These are phyloP conservation scores for Eutolmus rufibarbis DNA, from an alignment of 2,888 invertebrate genomes.

Conservation along the genomic window DNA sequence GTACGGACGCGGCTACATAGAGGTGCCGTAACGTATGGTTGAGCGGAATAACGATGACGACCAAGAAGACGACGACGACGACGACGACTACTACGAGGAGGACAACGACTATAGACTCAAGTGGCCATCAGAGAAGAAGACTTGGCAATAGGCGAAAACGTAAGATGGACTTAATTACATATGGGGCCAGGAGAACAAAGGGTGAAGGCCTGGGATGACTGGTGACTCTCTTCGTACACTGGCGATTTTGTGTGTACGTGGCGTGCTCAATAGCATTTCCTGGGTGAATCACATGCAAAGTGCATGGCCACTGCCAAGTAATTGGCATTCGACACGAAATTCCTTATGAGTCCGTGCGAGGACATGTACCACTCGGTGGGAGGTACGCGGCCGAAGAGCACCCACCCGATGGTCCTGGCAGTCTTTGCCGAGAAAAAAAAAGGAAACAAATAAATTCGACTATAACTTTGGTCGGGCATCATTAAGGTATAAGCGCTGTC, in stretches of 20 bases:
- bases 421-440: background rate
- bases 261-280: conserved; percentile 40
- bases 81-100: conserved; percentile 41
- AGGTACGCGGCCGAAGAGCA: background rate
- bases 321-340: conserved; percentile 33
- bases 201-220: background rate
- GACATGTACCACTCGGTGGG: background rate
- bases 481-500: conserved; percentile 2
- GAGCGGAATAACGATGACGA: conserved; percentile 40
- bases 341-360: conserved; percentile 10
- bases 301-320: conserved; percentile 36
- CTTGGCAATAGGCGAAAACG: conserved; percentile 45
- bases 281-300: conserved; percentile 45
- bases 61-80: conserved; percentile 42
- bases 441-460: conserved; percentile 3
- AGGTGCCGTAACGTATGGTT: conserved; percentile 28
- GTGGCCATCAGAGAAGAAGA: conserved; percentile 42
- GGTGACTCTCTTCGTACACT: background rate
- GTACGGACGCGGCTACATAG: conserved; percentile 28
- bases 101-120: conserved; percentile 43
- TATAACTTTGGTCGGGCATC: conserved; percentile 3
- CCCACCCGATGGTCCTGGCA: background rate
- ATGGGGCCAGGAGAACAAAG: conserved; percentile 39
- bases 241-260: conserved; percentile 36
- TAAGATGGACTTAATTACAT: conserved; percentile 48